These are phyloP conservation scores for Cyclargus thomasi DNA, from an alignment of 1,140 invertebrate species.

Conservation along the genomic window DNA sequence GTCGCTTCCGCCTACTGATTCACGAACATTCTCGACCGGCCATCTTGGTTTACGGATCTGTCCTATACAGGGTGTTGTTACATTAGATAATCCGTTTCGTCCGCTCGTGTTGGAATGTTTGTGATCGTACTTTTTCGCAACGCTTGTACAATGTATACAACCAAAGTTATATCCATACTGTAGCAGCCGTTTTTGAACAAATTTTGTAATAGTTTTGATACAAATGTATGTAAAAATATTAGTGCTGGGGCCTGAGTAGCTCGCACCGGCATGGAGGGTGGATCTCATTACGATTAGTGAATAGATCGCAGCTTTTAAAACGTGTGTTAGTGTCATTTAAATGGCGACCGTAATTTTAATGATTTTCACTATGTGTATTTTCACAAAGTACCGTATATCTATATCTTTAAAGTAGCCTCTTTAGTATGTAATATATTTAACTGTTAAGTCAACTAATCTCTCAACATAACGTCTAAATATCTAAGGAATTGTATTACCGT, in stretches of 20 bases:
- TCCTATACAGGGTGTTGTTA: constrained; percentile 11
- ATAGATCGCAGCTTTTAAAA: not conserved
- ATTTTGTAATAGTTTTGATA: constrained; percentile 36
- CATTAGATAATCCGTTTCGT: constrained; percentile 6
- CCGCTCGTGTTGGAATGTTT: not conserved
- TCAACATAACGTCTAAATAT: no score
- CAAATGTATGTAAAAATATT: constrained; percentile 19
- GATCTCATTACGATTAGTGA: not conserved
- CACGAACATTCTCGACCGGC: not conserved
- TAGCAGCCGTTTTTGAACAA: constrained; percentile 26
- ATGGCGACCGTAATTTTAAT: no score
- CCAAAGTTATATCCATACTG: constrained; percentile 15
- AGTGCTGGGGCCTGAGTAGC: constrained; percentile 18
- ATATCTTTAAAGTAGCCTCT: no score
- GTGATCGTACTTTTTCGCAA: constrained; percentile 36
- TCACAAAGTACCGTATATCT: no score
- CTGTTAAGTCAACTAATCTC: no score
- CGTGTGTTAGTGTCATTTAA: not conserved
- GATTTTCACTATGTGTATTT: no score
- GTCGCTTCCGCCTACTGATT: not conserved
- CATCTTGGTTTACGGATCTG: not conserved
- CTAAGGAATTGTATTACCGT: no score
- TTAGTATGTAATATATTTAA: no score
- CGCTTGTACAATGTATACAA: constrained; percentile 36
- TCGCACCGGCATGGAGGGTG: not conserved